Percentiles rank a stretch among this genome's conserved stretches.
Evolutionary conservation across 1,140 invertebrate genomes (phyloP).

Genomic region (Aporrectodea caliginosa): DNA sequence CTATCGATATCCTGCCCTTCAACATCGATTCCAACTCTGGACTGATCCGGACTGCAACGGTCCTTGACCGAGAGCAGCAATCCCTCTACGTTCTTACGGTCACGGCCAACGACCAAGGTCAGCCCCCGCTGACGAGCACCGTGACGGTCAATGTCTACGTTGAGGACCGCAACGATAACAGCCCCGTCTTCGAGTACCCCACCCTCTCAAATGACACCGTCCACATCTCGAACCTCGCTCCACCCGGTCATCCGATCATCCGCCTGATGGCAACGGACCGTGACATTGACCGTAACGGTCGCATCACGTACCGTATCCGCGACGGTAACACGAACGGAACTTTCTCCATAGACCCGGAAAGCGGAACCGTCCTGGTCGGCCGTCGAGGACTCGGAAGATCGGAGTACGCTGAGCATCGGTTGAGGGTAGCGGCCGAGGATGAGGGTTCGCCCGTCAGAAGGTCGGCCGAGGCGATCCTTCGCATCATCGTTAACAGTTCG

Average conservation of each 20-base stretch:
- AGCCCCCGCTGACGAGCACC: slow-evolving; percentile 56
- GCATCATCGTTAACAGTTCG: neutral
- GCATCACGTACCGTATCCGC: slow-evolving; percentile 16
- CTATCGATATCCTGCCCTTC: neutral
- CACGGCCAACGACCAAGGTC: slow-evolving; percentile 55
- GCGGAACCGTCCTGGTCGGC: neutral
- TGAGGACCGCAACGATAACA: slow-evolving; percentile 30
- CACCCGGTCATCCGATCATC: slow-evolving; percentile 17
- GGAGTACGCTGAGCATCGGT: neutral
- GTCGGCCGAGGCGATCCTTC: neutral
- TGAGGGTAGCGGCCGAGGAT: neutral
- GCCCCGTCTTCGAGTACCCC: slow-evolving; percentile 24
- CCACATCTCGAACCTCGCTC: slow-evolving; percentile 15
- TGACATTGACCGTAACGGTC: slow-evolving; percentile 31
- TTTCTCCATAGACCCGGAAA: neutral
- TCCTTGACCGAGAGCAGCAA: slow-evolving; percentile 41
- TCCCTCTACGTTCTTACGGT: slow-evolving; percentile 42
- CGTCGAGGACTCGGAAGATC: neutral
- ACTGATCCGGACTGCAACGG: neutral
- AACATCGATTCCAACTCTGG: neutral
- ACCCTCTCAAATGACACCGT: slow-evolving; percentile 24
- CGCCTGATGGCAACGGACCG: slow-evolving; percentile 21
- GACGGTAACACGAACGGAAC: slow-evolving; percentile 5
- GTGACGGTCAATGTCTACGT: slow-evolving; percentile 29
- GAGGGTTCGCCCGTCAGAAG: neutral